phyloP scores from a whole-genome alignment of 2,113 vertebrate genomes.

The Microcebus murinus region DNA sequence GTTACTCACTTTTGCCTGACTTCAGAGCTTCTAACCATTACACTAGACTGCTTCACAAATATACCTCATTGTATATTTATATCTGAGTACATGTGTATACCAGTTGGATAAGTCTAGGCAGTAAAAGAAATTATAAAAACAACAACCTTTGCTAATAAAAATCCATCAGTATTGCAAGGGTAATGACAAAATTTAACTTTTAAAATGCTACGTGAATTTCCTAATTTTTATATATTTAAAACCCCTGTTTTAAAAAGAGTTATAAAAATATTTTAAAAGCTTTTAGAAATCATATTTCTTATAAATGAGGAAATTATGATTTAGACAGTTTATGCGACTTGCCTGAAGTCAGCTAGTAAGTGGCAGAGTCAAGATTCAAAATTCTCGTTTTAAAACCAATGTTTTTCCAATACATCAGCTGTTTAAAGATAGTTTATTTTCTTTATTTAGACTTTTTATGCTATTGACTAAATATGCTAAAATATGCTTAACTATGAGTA shows the following conservation, averaged over 20 bases:
- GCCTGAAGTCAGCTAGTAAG: background rate
- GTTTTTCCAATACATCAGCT: background rate
- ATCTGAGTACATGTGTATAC: background rate
- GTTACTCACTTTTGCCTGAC: background rate
- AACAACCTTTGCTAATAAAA: slow-evolving; percentile 38
- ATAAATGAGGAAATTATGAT: slow-evolving; percentile 1
- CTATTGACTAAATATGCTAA: slow-evolving; percentile 40
- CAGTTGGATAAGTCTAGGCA: background rate
- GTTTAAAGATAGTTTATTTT: background rate
- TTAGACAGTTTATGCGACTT: slow-evolving; percentile 16
- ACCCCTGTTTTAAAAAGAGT: background rate
- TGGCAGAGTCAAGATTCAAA: slow-evolving; percentile 19
- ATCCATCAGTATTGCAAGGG: background rate
- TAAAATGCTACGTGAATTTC: slow-evolving; percentile 30
- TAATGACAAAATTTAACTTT: slow-evolving; percentile 4
- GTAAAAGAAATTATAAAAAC: slow-evolving; percentile 38
- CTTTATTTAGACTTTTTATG: slow-evolving; percentile 31
- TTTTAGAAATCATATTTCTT: background rate
- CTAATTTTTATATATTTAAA: slow-evolving; percentile 54
- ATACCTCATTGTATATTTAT: background rate
- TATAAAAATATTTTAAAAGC: background rate
- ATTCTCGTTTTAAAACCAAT: background rate
- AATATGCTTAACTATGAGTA: background rate
- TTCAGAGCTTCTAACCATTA: background rate
- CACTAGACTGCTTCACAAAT: background rate